Evolutionary conservation across 2,113 vertebrate genomes (phyloP), one percentile per base, ranked within the genome.

Genomic region (Macquaria australasica): DNA sequence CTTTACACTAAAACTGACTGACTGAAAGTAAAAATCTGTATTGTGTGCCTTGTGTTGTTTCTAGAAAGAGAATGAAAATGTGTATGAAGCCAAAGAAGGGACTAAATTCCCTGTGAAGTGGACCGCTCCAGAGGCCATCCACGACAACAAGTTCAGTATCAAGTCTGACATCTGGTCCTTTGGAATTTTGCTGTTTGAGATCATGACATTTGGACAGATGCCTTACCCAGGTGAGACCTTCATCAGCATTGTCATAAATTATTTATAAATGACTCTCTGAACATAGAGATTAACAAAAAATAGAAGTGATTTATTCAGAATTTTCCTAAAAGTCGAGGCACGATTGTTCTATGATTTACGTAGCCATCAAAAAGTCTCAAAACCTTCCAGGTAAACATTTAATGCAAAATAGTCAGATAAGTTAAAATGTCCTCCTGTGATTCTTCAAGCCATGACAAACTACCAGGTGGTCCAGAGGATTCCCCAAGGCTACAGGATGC

Each of bases 101-200:
- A 94, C 93, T 62, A 99, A 97, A 77, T 97, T 99, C n/a, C 98
- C 98, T 0, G 95, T 99, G 77, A 99, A 98, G 92, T 99, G 98
- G 98, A 99, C 98, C 0, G 97, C 98, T 6, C 98, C 97, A 0
- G 98, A 99, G 93, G 97, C 97, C 55, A 95, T 99, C 48, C 87
- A 76, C 16, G 78, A 87, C 45, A 97, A 94, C 92, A 97, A 94
- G 89, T 99, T 98, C 94, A 97, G 91, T 79, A 94, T 98, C 88
- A 99, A 99, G 90, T 99, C 98, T 0, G 98, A 99, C 70, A 94
- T 99, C 28, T 99, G 98, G 98, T 98, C 98, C 25, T 99, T 99
- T 92, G 98, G 98, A 64, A 95, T 99, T 88, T 93, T 99, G 82
- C 95, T 99, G 58, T 97, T 96, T 91, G 98, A 99, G 96, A 99